Percentiles rank a stretch among this genome's conserved stretches.
These are phyloP conservation scores for Spodoptera exigua DNA, from an alignment of 2,888 invertebrate genomes.

Conservation along the genomic window DNA sequence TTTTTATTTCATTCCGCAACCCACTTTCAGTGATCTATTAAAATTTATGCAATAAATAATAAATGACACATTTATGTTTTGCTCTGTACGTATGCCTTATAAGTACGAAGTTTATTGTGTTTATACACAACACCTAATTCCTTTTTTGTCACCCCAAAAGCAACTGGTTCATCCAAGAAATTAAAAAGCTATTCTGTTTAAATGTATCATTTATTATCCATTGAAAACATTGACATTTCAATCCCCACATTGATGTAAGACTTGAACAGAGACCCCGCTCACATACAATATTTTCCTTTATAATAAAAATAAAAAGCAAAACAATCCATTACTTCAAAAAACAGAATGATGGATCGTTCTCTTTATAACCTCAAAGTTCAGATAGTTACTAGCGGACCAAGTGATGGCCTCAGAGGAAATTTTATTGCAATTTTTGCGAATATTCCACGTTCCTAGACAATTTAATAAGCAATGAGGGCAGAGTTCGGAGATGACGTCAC, in stretches of 20 bases:
- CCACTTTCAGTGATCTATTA: no score
- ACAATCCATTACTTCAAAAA: conserved; percentile 51
- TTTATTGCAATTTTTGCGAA: conserved; percentile 51
- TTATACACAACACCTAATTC: neutral
- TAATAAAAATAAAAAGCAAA: conserved; percentile 38
- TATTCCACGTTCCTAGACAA: conserved; percentile 55
- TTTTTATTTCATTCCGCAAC: no score
- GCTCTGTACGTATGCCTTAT: neutral
- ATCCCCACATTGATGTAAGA: conserved; percentile 10
- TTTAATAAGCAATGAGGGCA: conserved; percentile 70
- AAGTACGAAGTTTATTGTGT: neutral
- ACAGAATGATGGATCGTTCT: conserved; percentile 54
- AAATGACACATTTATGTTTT: no score
- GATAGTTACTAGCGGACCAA: conserved; percentile 44
- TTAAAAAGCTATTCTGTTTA: neutral
- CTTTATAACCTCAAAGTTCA: conserved; percentile 47
- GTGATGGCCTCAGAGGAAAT: conserved; percentile 42
- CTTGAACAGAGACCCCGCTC: conserved; percentile 4
- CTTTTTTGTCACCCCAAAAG: neutral
- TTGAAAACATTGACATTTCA: conserved; percentile 13
- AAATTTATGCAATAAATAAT: no score
- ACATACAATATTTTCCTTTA: conserved; percentile 23
- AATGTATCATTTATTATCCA: conserved; percentile 11
- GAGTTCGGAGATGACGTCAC: conserved; percentile 66
- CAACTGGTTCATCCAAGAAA: neutral